These are phyloP conservation scores for Cebidichthys violaceus DNA, from an alignment of 2,113 vertebrate species.

Conservation along the genomic window DNA sequence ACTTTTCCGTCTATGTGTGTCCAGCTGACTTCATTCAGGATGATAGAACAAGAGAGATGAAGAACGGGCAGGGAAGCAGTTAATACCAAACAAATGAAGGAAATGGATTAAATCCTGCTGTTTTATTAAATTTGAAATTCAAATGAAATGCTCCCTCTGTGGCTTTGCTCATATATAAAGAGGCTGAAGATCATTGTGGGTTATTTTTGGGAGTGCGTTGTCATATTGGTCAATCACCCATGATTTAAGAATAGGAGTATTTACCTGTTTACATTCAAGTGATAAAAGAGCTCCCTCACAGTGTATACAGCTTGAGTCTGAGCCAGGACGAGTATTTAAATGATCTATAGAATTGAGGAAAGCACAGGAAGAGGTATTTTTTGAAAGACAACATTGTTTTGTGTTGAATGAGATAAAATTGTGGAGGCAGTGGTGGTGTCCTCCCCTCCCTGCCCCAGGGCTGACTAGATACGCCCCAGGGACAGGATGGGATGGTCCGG, in stretches of 20 bases:
- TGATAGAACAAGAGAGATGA: conserved; percentile 86
- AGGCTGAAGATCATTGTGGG: neutral
- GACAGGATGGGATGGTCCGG: conserved; percentile 86
- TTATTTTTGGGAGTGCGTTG: conserved; percentile 21
- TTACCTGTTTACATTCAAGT: conserved; percentile 1
- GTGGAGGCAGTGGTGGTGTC: conserved; percentile 68
- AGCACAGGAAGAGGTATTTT: conserved; percentile 32
- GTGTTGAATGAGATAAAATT: conserved; percentile 74
- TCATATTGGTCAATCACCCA: conserved; percentile 13
- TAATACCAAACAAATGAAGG: conserved; percentile 94
- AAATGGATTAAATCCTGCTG: conserved; percentile 93
- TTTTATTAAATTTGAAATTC: conserved; percentile 98
- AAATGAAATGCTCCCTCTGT: conserved; percentile 91
- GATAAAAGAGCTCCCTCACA: neutral
- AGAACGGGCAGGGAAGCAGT: conserved; percentile 84
- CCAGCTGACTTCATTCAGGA: conserved; percentile 90
- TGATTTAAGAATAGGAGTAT: conserved; percentile 16
- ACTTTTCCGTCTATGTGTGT: conserved; percentile 84
- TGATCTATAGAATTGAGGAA: conserved; percentile 25
- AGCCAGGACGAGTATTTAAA: conserved; percentile 6
- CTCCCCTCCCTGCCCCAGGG: conserved; percentile 94
- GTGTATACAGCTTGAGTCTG: neutral
- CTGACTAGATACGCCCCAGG: conserved; percentile 92
- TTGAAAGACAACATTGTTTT: conserved; percentile 61
- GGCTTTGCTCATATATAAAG: conserved; percentile 85